Evolutionary conservation across 23 tunicate genomes (phyloP).

Genomic region (Aplidium turbinatum): DNA sequence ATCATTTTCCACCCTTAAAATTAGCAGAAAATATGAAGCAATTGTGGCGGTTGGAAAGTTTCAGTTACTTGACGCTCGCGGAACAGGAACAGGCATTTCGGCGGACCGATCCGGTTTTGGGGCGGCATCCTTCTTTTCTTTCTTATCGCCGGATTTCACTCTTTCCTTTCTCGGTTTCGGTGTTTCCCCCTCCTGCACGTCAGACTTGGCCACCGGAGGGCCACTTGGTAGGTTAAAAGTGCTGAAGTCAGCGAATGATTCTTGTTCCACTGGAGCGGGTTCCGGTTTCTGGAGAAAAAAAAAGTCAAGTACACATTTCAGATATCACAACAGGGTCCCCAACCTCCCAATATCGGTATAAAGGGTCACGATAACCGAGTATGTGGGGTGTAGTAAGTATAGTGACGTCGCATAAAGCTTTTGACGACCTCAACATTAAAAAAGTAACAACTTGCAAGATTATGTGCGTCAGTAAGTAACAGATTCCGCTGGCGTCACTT

Average conservation of each 20-base stretch:
- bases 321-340: background rate
- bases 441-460: too few relatives aligned
- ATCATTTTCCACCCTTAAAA: too few relatives aligned
- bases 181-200: background rate
- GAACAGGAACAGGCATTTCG: background rate
- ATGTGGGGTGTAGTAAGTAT: too few relatives aligned
- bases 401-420: too few relatives aligned
- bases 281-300: background rate
- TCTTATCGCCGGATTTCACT: too few relatives aligned
- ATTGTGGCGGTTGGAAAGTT: background rate
- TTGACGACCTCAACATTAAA: too few relatives aligned
- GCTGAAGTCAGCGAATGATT: conserved; percentile 49
- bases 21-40: too few relatives aligned
- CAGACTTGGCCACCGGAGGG: background rate
- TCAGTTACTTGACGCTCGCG: background rate
- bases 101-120: background rate
- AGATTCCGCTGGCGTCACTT: too few relatives aligned
- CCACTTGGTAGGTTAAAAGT: conserved; percentile 19
- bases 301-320: background rate
- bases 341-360: too few relatives aligned
- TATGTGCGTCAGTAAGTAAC: too few relatives aligned
- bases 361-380: too few relatives aligned
- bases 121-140: background rate
- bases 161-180: background rate
- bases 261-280: background rate